These are phyloP conservation scores for Hydrotaea cyrtoneurina DNA, from an alignment of 2,888 invertebrate species.

Conservation along the genomic window DNA sequence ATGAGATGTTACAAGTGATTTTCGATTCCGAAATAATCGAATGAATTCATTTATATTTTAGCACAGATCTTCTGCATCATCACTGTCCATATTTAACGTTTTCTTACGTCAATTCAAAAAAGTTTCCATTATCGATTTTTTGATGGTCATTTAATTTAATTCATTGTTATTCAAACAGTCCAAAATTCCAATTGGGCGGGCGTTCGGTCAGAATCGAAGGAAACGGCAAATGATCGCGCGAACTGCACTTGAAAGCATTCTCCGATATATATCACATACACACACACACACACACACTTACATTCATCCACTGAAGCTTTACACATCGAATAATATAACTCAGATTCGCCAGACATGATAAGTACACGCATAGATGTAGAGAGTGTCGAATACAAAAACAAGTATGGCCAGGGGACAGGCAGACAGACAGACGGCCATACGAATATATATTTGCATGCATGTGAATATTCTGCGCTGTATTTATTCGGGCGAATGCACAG, in stretches of 20 bases:
- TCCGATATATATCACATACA: slow-evolving; percentile 9
- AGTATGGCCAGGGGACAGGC: neutral
- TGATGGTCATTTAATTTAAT: no score
- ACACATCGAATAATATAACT: neutral
- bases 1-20: no score
- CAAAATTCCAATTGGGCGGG: neutral
- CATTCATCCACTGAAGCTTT: neutral
- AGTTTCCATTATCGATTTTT: neutral
- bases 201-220: neutral
- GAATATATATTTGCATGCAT: neutral
- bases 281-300: neutral
- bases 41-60: neutral
- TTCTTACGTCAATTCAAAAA: neutral
- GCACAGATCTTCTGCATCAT: neutral
- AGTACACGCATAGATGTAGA: neutral
- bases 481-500: neutral
- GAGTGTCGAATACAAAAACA: neutral
- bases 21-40: no score
- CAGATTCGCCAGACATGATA: neutral
- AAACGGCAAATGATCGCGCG: slow-evolving; percentile 15
- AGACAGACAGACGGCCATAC: neutral
- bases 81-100: neutral
- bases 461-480: neutral
- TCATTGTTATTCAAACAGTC: no score
- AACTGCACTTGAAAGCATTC: slow-evolving; percentile 33